Conservation (phyloP, 1,140 invertebrate genomes). For the Yoshiicerus persimilis region DNA sequence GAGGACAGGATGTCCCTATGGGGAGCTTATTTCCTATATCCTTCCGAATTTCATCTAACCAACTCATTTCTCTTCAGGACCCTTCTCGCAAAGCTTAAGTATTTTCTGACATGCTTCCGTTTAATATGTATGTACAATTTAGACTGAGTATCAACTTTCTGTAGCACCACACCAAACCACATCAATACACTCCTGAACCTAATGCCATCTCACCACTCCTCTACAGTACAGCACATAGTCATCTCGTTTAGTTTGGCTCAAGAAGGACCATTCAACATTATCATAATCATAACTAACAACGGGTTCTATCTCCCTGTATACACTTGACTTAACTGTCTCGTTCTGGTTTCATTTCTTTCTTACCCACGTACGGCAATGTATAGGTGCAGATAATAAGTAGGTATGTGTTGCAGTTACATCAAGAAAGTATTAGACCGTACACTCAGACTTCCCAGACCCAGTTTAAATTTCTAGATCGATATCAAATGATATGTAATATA, state of each 20-base stretch:
- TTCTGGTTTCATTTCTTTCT: not conserved
- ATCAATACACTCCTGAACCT: too few species aligned
- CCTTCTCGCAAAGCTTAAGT: not conserved
- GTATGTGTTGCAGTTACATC: not conserved
- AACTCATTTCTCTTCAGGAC: not conserved
- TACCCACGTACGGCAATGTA: not conserved
- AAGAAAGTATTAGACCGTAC: not conserved
- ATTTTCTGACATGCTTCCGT: not conserved
- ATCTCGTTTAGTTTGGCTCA: not conserved
- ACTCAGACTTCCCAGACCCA: too few species aligned
- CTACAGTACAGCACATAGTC: not conserved
- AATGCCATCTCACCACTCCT: not conserved
- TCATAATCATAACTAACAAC: conserved; percentile 15
- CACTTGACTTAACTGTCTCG: not conserved
- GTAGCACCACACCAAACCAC: too few species aligned
- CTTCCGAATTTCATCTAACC: not conserved
- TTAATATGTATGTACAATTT: not conserved
- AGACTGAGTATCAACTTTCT: not conserved
- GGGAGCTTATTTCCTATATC: not conserved
- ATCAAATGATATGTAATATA: not conserved
- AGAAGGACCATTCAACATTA: not conserved
- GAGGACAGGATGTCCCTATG: conserved; percentile 2
- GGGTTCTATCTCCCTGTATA: not conserved
- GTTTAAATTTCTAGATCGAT: not conserved
- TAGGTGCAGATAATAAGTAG: not conserved